These are phyloP conservation scores for Aphis craccivora DNA, from an alignment of 1,140 invertebrate genomes.

Conservation along the genomic window DNA sequence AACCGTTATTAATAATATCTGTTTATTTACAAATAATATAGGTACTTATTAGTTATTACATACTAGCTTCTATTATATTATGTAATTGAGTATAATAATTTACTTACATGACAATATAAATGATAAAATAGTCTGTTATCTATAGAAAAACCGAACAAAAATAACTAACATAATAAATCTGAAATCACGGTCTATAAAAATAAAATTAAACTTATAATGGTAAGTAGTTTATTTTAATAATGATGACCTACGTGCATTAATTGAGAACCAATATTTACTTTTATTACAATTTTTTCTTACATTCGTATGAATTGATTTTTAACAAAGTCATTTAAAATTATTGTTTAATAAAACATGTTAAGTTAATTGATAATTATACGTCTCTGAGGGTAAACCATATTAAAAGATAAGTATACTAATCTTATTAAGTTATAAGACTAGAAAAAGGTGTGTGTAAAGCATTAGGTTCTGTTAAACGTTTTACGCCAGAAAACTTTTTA, in stretches of 20 bases:
- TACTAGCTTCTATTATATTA: background rate
- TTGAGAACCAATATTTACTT: background rate
- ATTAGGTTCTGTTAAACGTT: background rate
- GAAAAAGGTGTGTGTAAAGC: background rate
- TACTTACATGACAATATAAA: background rate
- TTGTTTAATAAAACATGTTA: background rate
- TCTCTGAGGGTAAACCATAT: background rate
- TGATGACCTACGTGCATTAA: background rate
- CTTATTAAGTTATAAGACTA: background rate
- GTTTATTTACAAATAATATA: background rate
- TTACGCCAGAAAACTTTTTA: background rate
- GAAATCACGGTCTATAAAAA: background rate
- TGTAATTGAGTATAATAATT: background rate
- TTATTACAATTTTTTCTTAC: background rate
- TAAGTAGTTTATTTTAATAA: background rate
- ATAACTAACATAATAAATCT: background rate
- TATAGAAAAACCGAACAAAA: background rate
- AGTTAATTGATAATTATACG: background rate
- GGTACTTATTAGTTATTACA: background rate
- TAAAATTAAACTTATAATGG: background rate
- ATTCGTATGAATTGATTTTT: background rate
- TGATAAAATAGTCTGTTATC: background rate
- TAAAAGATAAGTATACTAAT: background rate
- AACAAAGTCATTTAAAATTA: background rate
- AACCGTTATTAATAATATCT: background rate